Base-by-base conservation (phyloP, 2,888 invertebrate species). In the Plagodis pulveraria region DNA sequence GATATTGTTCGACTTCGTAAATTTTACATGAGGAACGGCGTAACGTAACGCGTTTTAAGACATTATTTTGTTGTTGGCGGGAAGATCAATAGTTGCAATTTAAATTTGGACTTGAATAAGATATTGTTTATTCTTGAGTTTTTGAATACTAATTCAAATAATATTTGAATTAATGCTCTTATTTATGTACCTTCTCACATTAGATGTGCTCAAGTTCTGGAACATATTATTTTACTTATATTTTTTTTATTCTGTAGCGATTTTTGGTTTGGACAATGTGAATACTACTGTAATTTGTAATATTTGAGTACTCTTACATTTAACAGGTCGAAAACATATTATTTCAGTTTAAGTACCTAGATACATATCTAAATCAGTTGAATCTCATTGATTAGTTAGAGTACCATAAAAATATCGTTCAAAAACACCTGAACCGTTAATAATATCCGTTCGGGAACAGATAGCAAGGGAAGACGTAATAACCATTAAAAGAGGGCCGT, bases 401-500 rank as follows among this genome's bases (percentile, higher is more conserved):
- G 48, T 49, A 41, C 54, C 57, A 48, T 56, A 56, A 58, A 56
- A 56, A 58, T 63, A 49, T 57, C 54, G 53, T 62, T 56, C 59
- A 44, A 57, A 63, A 68, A 65, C 81, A 80, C 80, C 80, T 80
- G 81, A 79, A 66, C 77, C 74, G 62, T 73, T 74, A 68, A 66
- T 63, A 67, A 69, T 66, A 65, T 66, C 71, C 68, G 71, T 79
- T 76, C 70, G 69, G 74, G 70, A 77, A 77, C 66, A 74, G 78
- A 80, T 78, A 80, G 75, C 76, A 77, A 78, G 80, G 79, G 76
- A 80, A 78, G 84, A 86, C 76, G 91, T 87, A 89, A 91, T 91
- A 91, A 91, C 91, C 91, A 87, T 91, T 91, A 91, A 88, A 89
- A 87, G 80, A 84, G 86, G 89, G 86, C 87, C 87, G 82, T 82